These are phyloP conservation scores for Odontocerum albicorne DNA, from an alignment of 2,888 invertebrate genomes.

Conservation along the genomic window DNA sequence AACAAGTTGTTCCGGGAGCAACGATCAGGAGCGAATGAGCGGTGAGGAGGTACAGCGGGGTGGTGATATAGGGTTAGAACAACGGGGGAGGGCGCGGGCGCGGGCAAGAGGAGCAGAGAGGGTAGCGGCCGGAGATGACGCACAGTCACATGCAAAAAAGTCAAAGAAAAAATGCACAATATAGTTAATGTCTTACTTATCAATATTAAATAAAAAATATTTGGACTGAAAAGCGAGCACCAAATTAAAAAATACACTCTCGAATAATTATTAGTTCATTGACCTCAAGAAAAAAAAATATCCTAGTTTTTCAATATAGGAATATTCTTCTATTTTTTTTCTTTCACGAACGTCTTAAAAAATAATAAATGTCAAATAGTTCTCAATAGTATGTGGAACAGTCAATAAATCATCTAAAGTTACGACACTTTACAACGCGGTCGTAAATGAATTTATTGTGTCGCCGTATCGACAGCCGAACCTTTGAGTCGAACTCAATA, in stretches of 20 bases:
- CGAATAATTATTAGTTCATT: too few species aligned
- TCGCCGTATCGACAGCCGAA: background rate
- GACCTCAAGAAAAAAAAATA: too few species aligned
- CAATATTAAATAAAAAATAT: too few species aligned
- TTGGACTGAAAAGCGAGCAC: too few species aligned
- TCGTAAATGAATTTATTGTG: constrained; percentile 23
- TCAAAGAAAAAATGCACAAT: constrained; percentile 40
- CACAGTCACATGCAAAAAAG: constrained; percentile 28
- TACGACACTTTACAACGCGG: constrained; percentile 15
- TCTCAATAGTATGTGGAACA: too few species aligned
- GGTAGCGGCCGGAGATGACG: constrained; percentile 38
- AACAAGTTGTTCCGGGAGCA: constrained; percentile 19
- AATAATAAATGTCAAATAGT: too few species aligned
- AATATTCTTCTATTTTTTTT: too few species aligned
- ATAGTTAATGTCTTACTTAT: constrained; percentile 35
- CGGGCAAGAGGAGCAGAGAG: constrained; percentile 38
- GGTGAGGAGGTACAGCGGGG: constrained; percentile 44
- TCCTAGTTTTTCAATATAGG: too few species aligned
- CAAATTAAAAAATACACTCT: too few species aligned
- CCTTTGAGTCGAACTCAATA: background rate
- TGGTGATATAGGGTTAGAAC: constrained; percentile 38
- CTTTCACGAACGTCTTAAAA: too few species aligned
- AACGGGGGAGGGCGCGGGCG: constrained; percentile 35
- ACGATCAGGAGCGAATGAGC: constrained; percentile 14
- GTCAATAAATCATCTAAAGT: constrained; percentile 15